Base-by-base conservation (phyloP, 53 echinoderm and acorn worm genomes). In the Astropecten irregularis region DNA sequence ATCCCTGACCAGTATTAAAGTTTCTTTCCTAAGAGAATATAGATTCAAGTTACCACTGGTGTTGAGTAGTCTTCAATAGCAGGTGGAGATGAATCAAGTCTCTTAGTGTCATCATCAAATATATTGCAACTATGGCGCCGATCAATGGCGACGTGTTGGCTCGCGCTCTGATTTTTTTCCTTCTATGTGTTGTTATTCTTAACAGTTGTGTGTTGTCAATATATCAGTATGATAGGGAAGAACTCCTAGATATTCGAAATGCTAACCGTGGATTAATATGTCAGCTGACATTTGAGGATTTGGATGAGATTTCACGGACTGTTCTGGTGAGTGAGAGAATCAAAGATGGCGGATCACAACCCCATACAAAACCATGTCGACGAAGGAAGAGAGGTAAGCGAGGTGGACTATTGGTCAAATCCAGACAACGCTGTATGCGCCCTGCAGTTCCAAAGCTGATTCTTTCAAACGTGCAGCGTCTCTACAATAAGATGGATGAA, bases 331-430 rank as follows among this genome's bases (percentile, higher is more conserved):
- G 4, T 34, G 39, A 66, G 38, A 40, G 23, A 66, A 66, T 66
- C 37, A 66, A 37, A 66, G 66, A 66, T 66, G 66, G 66, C 66
- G 16, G 66, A 66, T 15, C 31, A 71, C 71, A 5, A 71, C 49
- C 49, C 44, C 49, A 71, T 71, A 20, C 71, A 71, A 71, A 30
- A 69, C 31, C 60, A 64, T 31, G 74, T 22, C 53, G 33, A 73
- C 34, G 54, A 32, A 53, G 54, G 57, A 69, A 69, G 74, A 52
- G 74, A 56, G 74, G 74, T 73, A 73, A 56, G 74, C 37, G 57
- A 73, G 74, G 54, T 53, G 32, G 50, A 52, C 49, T 71, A 31
- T 32, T 71, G 32, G 73, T 73, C 30, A 73, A 53, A 55, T 73
- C 73, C 56, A 52, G 73, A 37, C 73, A 55, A 73, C 35, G 53